Base-by-base conservation (phyloP, 2,797 vertebrate species). In the Micrastur ruficollis region DNA sequence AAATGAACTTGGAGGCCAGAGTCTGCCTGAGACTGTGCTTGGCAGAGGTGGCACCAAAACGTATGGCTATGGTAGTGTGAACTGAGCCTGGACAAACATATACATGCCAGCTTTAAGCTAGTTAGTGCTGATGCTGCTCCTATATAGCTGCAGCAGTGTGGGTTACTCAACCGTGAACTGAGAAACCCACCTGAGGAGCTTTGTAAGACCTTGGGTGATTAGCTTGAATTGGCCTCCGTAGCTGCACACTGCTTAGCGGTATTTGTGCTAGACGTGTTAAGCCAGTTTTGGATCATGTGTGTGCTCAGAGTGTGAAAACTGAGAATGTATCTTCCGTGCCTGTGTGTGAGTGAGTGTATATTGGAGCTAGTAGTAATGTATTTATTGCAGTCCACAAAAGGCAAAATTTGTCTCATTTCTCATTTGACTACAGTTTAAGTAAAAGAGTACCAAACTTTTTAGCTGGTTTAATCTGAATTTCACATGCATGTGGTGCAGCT, bases 11-110 rank as follows among this genome's bases (percentile, higher is more conserved):
- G 8, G 17, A 56, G 63, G 34, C 6, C 25, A 25, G 13, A 65
- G 20, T 13, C 42, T 94, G 53, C 58, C 42, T 12, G 10, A 81
- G n/a, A 14, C 34, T 21, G 52, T 44, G 36, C 31, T 70, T 55
- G 80, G 67, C n/a, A 88, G 65, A 76, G 68, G 68, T 55, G 81
- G 63, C 66, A 92, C 52, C 15, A 15, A 27, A 65, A 53, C 0
- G 0, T 27, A 8, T 4, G n/a, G 34, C 72, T 29, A 0, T 0
- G 4, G 61, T 29, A 36, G 70, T 0, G 49, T 12, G 66, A 32
- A 4, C 38, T 21, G 73, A 76, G 68, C 78, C 36, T 18, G 68
- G 76, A 47, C 71, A 66, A 18, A 71, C 19, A 11, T 1, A 9
- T 5, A 19, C 11, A 1, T 8, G 8, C 26, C 36, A 56, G 26